Evolutionary conservation across 2,888 invertebrate species (phyloP), one percentile per base, ranked within the genome.

Genomic region (Prosopocoilus inquinatus): DNA sequence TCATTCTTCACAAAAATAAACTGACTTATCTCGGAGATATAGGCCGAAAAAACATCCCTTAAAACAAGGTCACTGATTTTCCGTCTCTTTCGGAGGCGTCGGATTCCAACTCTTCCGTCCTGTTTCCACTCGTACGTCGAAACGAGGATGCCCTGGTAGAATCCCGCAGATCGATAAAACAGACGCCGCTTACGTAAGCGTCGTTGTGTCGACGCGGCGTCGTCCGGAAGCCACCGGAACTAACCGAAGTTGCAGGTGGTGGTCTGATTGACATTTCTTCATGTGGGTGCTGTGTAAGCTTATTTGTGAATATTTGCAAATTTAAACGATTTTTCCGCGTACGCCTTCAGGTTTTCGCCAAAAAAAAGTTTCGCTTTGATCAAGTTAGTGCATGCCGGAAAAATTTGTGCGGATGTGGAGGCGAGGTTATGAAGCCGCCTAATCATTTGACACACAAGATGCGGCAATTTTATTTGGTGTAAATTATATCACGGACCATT

Each of bases 131-230:
- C 50, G 36, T 33, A 52, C 36, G 33, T 47, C 43, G 44, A 52
- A 47, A 51, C 36, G 44, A 45, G 32, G 51, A 47, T 48, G 9
- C 48, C 46, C 46, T 15, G 46, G 46, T 46, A 46, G 49, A 36
- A 49, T 54, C 43, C 41, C 36, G 33, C 41, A 68, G 75, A 77
- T 78, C 77, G 75, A 79, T 78, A 77, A 39, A 74, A 71, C 71
- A 74, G 76, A 74, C 76, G 75, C 71, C 72, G 70, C 67, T 76
- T 76, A 75, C 76, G 76, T 75, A 74, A 75, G 71, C 71, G 67
- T 66, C 74, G 71, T 67, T 67, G 60, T 66, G 67, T 55, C 68
- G 73, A 68, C 70, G 72, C 74, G 75, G 69, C 71, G 69, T 65
- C 67, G 62, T 61, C 67, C 75, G 75, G 70, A 69, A 67, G 63